phyloP scores from a whole-genome alignment of 2,888 invertebrate species.

The Iselma pallidipennis region DNA sequence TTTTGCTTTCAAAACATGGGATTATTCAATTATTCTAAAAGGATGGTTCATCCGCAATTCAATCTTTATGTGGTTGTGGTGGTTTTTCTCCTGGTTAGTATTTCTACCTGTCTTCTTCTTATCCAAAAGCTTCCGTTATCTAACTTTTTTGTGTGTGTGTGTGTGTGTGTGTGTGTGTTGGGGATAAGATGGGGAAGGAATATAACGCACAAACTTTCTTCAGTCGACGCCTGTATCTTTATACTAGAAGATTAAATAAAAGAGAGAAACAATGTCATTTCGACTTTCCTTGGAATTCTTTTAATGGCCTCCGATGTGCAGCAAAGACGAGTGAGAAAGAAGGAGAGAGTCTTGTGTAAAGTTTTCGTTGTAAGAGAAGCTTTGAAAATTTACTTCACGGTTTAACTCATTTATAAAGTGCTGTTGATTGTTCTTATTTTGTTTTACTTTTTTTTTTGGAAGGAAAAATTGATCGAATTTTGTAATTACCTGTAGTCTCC shows the following conservation, averaged over 20 bases:
- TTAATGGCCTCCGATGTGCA: constrained; percentile 25
- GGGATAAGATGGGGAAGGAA: too few relatives aligned
- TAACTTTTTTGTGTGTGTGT: constrained; percentile 33
- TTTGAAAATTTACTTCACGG: constrained; percentile 11
- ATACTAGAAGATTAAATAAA: constrained; percentile 42
- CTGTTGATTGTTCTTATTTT: constrained; percentile 10
- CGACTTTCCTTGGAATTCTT: constrained; percentile 34
- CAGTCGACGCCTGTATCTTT: constrained; percentile 32
- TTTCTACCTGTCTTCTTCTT: background rate
- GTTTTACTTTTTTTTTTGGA: background rate
- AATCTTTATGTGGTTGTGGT: constrained; percentile 40
- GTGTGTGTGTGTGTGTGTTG: too few relatives aligned
- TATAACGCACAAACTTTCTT: constrained; percentile 34
- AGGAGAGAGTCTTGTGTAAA: constrained; percentile 1
- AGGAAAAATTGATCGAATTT: constrained; percentile 1
- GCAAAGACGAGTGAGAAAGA: background rate
- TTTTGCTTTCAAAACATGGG: constrained; percentile 34
- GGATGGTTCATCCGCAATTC: constrained; percentile 48
- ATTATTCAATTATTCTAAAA: constrained; percentile 52
- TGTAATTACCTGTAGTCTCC: background rate
- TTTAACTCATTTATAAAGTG: constrained; percentile 18
- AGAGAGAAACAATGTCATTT: constrained; percentile 42
- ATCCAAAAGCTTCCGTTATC: constrained; percentile 16
- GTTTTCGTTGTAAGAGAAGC: constrained; percentile 1
- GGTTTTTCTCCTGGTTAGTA: constrained; percentile 39